Percentiles rank a stretch among this genome's conserved stretches.
phyloP scores from a whole-genome alignment of 2,888 invertebrate species.

The Parasteatoda lunata region DNA sequence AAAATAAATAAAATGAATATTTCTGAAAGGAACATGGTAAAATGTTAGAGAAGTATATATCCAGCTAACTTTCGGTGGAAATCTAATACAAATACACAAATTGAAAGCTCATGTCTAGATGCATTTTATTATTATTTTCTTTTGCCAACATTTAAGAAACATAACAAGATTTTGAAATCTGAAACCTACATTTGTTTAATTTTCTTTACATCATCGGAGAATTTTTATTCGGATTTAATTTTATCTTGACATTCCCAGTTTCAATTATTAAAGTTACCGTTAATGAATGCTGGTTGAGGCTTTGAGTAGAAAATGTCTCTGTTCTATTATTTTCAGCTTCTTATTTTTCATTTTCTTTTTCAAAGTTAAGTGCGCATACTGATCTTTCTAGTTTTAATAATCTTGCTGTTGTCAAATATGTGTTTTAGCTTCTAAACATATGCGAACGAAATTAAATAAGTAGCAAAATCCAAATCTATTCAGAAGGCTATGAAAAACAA shows the following conservation, averaged over 20 bases:
- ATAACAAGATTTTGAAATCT: too few relatives aligned
- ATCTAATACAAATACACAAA: too few relatives aligned
- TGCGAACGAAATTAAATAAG: slow-evolving; percentile 7
- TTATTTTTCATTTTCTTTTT: background rate
- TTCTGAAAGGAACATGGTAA: too few relatives aligned
- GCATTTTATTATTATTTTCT: too few relatives aligned
- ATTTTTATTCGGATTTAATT: slow-evolving; percentile 24
- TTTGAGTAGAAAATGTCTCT: background rate
- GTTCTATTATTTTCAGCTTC: background rate
- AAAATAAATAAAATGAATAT: too few relatives aligned
- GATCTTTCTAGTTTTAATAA: slow-evolving; percentile 28
- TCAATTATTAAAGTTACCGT: slow-evolving; percentile 36
- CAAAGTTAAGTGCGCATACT: background rate
- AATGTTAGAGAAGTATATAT: too few relatives aligned
- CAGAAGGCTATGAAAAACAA: slow-evolving; percentile 33
- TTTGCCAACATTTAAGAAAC: too few relatives aligned
- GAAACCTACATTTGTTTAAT: background rate
- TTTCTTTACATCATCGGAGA: background rate
- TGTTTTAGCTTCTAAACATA: slow-evolving; percentile 18
- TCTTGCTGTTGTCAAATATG: slow-evolving; percentile 13
- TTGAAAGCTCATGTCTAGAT: too few relatives aligned
- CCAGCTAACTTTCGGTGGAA: too few relatives aligned
- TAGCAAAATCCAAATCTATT: background rate
- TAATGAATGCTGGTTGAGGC: slow-evolving; percentile 28
- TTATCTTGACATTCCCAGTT: slow-evolving; percentile 18